These are phyloP conservation scores for Hipparchia semele DNA, from an alignment of 2,888 invertebrate species.

Conservation along the genomic window DNA sequence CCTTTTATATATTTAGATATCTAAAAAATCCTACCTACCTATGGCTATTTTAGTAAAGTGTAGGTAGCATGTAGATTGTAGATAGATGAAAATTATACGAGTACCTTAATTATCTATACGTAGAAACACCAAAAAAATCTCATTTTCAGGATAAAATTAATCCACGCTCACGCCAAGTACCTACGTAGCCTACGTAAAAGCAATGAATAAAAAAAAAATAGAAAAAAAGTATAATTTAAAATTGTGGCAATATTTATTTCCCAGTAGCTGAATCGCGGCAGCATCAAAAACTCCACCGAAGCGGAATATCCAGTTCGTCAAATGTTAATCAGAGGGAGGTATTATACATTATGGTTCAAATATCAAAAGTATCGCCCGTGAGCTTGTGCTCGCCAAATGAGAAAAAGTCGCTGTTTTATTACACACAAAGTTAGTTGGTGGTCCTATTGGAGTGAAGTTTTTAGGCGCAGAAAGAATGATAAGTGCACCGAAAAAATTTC, in stretches of 20 bases:
- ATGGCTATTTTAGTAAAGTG: too few relatives aligned
- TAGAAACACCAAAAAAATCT: constrained; percentile 1
- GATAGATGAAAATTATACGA: too few relatives aligned
- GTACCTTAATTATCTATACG: not conserved
- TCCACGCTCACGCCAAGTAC: constrained; percentile 17
- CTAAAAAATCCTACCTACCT: too few relatives aligned
- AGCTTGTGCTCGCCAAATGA: constrained; percentile 67
- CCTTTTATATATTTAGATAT: too few relatives aligned
- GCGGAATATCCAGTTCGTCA: constrained; percentile 77
- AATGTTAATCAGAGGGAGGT: constrained; percentile 78
- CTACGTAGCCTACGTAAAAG: constrained; percentile 8
- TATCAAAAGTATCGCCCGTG: constrained; percentile 69
- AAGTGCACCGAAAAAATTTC: too few relatives aligned
- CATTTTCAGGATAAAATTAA: constrained; percentile 19
- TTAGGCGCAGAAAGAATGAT: too few relatives aligned
- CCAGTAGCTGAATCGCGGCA: constrained; percentile 51
- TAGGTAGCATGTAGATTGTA: too few relatives aligned
- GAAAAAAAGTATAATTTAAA: constrained; percentile 36
- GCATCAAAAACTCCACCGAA: constrained; percentile 74
- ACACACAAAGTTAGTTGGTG: constrained; percentile 17
- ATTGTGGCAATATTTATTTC: constrained; percentile 47
- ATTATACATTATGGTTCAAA: constrained; percentile 78
- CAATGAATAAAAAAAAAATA: constrained; percentile 19
- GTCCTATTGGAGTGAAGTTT: constrained; percentile 3
- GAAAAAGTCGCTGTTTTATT: constrained; percentile 49